Evolutionary conservation across 2,888 invertebrate species (phyloP).

Genomic region (Seira sanloemensis): DNA sequence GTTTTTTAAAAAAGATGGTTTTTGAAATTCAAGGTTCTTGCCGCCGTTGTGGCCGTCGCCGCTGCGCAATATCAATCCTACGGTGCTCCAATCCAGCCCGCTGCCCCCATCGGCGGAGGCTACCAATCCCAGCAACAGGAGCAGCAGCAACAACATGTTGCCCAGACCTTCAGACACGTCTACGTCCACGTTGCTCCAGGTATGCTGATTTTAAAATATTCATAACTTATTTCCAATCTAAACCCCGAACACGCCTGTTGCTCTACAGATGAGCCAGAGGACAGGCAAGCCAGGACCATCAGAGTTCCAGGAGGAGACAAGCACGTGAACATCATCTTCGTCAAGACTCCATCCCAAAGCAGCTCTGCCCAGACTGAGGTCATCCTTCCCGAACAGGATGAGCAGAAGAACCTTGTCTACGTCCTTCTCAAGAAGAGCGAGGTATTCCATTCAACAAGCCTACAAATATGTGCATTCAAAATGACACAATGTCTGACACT

Average conservation of each 20-base stretch:
- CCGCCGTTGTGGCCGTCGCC: constrained; percentile 34
- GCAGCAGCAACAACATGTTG: constrained; percentile 21
- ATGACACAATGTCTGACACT: neutral
- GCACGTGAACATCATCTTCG: constrained; percentile 84
- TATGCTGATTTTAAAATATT: constrained; percentile 1
- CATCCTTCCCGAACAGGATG: constrained; percentile 46
- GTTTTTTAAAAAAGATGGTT: no score
- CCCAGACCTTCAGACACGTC: constrained; percentile 48
- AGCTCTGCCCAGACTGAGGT: constrained; percentile 34
- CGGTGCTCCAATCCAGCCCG: constrained; percentile 47
- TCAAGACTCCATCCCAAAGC: constrained; percentile 78
- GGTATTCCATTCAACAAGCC: constrained; percentile 22
- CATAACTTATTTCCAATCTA: neutral
- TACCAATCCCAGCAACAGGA: constrained; percentile 7
- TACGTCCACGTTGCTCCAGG: constrained; percentile 63
- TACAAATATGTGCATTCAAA: neutral
- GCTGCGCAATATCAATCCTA: constrained; percentile 47
- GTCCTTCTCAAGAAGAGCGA: constrained; percentile 54
- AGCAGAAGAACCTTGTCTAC: constrained; percentile 60
- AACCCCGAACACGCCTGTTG: neutral
- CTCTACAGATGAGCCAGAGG: neutral
- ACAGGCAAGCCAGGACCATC: neutral
- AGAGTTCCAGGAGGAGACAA: constrained; percentile 40
- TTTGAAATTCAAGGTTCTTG: constrained; percentile 33
- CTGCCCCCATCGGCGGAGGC: neutral